These are phyloP conservation scores for Syritta pipiens DNA, from an alignment of 2,888 invertebrate species.

Conservation along the genomic window DNA sequence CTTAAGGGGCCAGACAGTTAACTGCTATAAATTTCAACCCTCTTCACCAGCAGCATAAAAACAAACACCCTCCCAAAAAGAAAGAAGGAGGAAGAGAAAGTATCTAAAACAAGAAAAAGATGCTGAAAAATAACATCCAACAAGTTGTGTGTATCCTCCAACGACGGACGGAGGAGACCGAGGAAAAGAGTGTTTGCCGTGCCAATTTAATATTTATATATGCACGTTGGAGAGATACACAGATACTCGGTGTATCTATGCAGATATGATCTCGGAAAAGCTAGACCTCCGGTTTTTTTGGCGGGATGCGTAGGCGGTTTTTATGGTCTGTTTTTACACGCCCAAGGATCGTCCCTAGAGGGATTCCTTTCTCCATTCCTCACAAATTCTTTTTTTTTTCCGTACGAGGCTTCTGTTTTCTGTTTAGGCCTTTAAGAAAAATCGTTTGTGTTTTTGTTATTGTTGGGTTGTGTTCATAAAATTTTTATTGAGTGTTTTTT, in stretches of 20 bases:
- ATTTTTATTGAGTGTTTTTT: conserved; percentile 50
- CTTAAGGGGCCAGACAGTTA: conserved; percentile 59
- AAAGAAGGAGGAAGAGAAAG: conserved; percentile 4
- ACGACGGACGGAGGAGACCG: conserved; percentile 26
- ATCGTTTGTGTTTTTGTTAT: conserved; percentile 52
- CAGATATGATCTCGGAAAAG: conserved; percentile 15
- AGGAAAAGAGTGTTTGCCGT: conserved; percentile 20
- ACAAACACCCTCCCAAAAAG: conserved; percentile 13
- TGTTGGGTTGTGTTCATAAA: conserved; percentile 52
- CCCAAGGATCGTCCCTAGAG: conserved; percentile 45
- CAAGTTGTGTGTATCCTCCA: conserved; percentile 53
- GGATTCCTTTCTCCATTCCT: neutral
- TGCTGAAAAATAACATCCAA: conserved; percentile 56
- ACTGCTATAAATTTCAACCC: conserved; percentile 62
- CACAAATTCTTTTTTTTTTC: neutral
- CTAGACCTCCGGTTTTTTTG: conserved; percentile 24
- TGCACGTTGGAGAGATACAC: conserved; percentile 34
- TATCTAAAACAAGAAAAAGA: conserved; percentile 12
- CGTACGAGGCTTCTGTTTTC: neutral
- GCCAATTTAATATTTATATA: conserved; percentile 64
- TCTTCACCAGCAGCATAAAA: conserved; percentile 11
- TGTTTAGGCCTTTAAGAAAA: conserved; percentile 22
- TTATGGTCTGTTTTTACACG: conserved; percentile 55
- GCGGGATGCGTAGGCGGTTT: conserved; percentile 7
- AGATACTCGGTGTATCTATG: conserved; percentile 27